Percentiles rank a stretch among this genome's conserved stretches.
Conservation (phyloP, 2,888 invertebrate genomes). For the Mimumesa dahlbomi region DNA sequence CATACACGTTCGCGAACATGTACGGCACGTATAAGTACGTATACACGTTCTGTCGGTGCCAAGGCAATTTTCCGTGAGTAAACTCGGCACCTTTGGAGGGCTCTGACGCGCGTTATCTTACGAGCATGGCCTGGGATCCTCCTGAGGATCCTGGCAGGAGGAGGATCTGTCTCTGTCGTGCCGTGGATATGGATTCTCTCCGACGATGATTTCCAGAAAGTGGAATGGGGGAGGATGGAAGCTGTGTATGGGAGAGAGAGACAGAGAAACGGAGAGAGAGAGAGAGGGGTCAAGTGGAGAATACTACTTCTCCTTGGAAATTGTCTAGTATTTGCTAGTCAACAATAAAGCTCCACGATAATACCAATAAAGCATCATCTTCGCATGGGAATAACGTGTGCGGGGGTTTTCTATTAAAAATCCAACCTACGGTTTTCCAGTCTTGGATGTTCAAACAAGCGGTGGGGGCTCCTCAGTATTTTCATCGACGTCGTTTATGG, state of each 20-base stretch:
- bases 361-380: conserved; percentile 38
- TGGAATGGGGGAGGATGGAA: too few relatives aligned
- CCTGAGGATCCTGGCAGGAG: conserved; percentile 43
- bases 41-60: conserved; percentile 22
- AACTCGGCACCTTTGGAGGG: conserved; percentile 55
- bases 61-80: conserved; percentile 64
- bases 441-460: too few relatives aligned
- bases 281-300: conserved; percentile 32
- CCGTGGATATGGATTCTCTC: conserved; percentile 47
- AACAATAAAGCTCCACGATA: conserved; percentile 27
- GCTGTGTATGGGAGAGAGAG: too few relatives aligned
- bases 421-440: neutral
- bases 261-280: neutral
- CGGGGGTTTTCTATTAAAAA: neutral
- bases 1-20: too few relatives aligned
- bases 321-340: conserved; percentile 32
- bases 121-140: conserved; percentile 26
- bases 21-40: conserved; percentile 13
- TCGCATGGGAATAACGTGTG: too few relatives aligned
- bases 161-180: conserved; percentile 52
- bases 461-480: too few relatives aligned
- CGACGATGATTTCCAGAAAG: conserved; percentile 34
- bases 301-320: conserved; percentile 32
- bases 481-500: too few relatives aligned
- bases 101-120: conserved; percentile 58